A percentile compares a stretch with the other conserved stretches of the same genome.
Evolutionary conservation across 2,113 vertebrate genomes (phyloP).

Genomic region (Theristicus caerulescens): DNA sequence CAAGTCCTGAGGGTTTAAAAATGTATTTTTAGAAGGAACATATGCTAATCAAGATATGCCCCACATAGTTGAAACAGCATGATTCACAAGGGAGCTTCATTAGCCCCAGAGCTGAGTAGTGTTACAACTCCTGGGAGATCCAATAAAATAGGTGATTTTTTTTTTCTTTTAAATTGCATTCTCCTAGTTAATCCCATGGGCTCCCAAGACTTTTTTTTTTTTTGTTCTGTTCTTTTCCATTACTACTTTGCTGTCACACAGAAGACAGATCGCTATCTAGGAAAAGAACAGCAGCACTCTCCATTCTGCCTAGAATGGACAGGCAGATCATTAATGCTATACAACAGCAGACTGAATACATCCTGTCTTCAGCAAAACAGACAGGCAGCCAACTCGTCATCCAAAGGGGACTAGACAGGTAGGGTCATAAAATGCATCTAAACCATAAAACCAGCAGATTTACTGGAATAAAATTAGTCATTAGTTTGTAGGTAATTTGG

Average conservation of each 20-base stretch:
- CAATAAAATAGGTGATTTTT: neutral
- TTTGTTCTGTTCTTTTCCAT: neutral
- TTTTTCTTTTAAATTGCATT: neutral
- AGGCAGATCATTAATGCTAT: neutral
- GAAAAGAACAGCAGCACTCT: neutral
- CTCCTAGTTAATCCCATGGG: neutral
- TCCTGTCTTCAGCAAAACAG: neutral
- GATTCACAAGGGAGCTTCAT: conserved; percentile 50
- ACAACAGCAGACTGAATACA: neutral
- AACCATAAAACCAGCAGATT: neutral
- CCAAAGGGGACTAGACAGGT: neutral
- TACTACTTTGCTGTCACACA: neutral
- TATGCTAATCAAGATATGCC: conserved; percentile 56
- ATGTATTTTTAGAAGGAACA: conserved; percentile 62
- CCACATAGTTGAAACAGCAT: conserved; percentile 25
- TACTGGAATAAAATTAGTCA: neutral
- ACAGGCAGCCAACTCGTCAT: neutral
- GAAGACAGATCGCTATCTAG: neutral
- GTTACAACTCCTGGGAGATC: neutral
- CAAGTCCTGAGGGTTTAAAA: conserved; percentile 13
- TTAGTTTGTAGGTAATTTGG: neutral
- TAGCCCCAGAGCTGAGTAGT: neutral
- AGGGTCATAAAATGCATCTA: neutral
- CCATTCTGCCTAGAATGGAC: neutral
- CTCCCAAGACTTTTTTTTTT: neutral